Percentiles rank a stretch among this genome's conserved stretches.
Evolutionary conservation across 2,113 vertebrate genomes (phyloP).

Genomic region (Malurus elegans): DNA sequence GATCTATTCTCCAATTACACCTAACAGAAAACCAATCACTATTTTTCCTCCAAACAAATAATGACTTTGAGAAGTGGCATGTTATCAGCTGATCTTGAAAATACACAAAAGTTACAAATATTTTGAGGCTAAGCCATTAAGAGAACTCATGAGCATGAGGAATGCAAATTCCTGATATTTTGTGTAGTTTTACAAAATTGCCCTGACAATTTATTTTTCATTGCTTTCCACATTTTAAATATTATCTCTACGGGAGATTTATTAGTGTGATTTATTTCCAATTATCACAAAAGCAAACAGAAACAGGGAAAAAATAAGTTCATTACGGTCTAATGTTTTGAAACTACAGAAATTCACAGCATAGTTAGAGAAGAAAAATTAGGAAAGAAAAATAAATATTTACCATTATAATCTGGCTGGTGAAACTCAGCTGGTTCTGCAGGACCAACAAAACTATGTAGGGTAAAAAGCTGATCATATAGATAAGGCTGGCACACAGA

Average conservation of each 20-base stretch:
- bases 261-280: background rate
- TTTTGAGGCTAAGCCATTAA: background rate
- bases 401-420: slow-evolving; percentile 65
- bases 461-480: slow-evolving; percentile 75
- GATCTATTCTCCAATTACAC: background rate
- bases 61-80: background rate
- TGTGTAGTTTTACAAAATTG: background rate
- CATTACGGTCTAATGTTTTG: background rate
- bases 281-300: background rate
- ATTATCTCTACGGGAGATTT: background rate
- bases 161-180: background rate
- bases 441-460: slow-evolving; percentile 72
- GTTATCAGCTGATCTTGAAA: background rate
- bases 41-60: background rate
- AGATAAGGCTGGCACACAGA: slow-evolving; percentile 66
- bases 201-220: background rate
- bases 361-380: background rate
- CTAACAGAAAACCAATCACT: background rate
- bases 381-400: background rate
- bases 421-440: slow-evolving; percentile 58
- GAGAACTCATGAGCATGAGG: background rate
- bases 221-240: background rate
- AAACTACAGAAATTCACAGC: background rate
- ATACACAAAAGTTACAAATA: background rate
- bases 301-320: background rate